phyloP scores from a whole-genome alignment of 2,888 invertebrate genomes.

The Calameuta pallipes region DNA sequence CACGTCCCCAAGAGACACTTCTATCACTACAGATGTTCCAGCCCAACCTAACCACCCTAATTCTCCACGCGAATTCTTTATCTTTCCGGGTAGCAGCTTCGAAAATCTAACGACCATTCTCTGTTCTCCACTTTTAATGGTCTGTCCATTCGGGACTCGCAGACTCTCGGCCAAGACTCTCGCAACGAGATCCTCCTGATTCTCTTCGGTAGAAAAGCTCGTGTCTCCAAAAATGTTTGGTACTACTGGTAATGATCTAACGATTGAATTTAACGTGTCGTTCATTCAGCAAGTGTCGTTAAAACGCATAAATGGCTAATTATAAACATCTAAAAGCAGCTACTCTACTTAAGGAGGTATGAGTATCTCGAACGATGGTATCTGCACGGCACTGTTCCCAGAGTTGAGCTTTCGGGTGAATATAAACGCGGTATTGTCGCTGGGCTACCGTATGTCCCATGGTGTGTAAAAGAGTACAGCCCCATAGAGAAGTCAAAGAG shows the following conservation, averaged over 20 bases:
- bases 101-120: no score
- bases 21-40: conserved; percentile 55
- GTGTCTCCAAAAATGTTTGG: neutral
- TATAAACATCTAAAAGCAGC: neutral
- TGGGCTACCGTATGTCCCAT: conserved; percentile 50
- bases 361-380: neutral
- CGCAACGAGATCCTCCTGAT: neutral
- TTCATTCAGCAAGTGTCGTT: neutral
- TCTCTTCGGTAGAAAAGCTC: neutral
- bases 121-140: no score
- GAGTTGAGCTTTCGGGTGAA: neutral
- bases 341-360: neutral
- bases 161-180: no score
- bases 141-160: no score
- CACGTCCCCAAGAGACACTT: conserved; percentile 61
- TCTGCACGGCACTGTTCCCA: neutral
- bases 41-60: conserved; percentile 8
- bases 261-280: neutral
- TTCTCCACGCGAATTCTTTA: conserved; percentile 33
- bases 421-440: neutral
- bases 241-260: neutral
- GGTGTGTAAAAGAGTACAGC: conserved; percentile 28
- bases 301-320: neutral
- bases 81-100: conserved; percentile 7
- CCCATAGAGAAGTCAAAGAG: neutral